Percentiles rank a stretch among this genome's conserved stretches.
Evolutionary conservation across 2,797 vertebrate genomes (phyloP).

Genomic region (Adrianichthys oophorus): DNA sequence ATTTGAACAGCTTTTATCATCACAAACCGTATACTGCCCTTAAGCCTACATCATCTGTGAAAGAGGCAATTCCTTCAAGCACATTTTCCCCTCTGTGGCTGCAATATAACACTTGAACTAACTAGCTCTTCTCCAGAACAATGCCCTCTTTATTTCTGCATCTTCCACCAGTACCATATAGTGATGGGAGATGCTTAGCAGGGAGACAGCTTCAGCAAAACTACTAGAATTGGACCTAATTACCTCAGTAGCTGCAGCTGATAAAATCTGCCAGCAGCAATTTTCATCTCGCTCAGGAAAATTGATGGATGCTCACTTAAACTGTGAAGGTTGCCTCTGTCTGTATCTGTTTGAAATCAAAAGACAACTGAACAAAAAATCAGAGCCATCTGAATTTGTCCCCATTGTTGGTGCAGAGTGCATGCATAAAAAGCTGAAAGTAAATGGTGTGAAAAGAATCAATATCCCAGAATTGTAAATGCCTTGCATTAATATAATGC

Average conservation of each 20-base stretch:
- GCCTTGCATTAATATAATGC: not conserved
- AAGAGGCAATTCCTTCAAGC: constrained; percentile 18
- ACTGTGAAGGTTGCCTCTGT: not conserved
- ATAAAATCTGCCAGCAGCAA: constrained; percentile 4
- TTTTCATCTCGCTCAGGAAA: constrained; percentile 3
- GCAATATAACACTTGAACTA: not conserved
- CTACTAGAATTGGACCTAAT: constrained; percentile 6
- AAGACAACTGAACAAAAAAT: constrained; percentile 3
- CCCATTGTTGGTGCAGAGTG: not conserved
- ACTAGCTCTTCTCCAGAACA: not conserved
- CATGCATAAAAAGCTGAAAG: not conserved
- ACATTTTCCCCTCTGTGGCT: not conserved
- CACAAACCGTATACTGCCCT: constrained; percentile 20
- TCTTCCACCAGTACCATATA: not conserved
- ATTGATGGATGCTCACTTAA: not conserved
- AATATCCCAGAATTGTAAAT: not conserved
- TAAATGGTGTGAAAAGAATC: not conserved
- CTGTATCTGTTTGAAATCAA: constrained; percentile 6
- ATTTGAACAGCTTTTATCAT: constrained; percentile 45
- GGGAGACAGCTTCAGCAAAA: not conserved
- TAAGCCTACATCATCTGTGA: constrained; percentile 8
- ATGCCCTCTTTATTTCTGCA: not conserved
- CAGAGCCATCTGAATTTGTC: not conserved
- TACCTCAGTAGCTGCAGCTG: constrained; percentile 1
- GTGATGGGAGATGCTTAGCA: not conserved